phyloP scores from a whole-genome alignment of 92 coral and sea anemone species.

The Phenganax subtilis region DNA sequence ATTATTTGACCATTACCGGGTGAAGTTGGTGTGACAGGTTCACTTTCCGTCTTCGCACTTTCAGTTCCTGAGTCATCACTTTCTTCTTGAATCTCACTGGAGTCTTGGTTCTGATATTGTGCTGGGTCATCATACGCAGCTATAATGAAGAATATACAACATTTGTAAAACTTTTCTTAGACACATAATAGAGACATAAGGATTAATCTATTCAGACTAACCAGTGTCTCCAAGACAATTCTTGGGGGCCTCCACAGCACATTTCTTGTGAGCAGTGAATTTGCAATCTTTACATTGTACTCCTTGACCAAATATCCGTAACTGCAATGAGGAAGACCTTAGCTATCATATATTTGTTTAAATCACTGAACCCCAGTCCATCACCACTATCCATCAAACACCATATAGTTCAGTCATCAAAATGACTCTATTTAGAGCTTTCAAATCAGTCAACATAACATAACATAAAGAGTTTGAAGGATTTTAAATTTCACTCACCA shows the following conservation, averaged over 20 bases:
- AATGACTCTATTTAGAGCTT: too few relatives aligned
- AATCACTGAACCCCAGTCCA: too few relatives aligned
- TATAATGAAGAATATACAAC: neutral
- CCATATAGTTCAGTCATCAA: too few relatives aligned
- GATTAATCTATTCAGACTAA: constrained; percentile 44
- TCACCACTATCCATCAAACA: too few relatives aligned
- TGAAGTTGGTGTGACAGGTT: constrained; percentile 40
- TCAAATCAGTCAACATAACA: too few relatives aligned
- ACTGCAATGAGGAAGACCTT: constrained; percentile 43
- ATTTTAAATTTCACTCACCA: constrained; percentile 56
- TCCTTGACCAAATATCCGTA: constrained; percentile 84
- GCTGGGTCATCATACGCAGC: constrained; percentile 15
- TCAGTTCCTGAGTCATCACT: constrained; percentile 72
- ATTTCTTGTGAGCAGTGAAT: constrained; percentile 83
- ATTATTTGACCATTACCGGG: constrained; percentile 9
- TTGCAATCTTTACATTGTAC: constrained; percentile 98
- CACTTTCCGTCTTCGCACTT: constrained; percentile 57
- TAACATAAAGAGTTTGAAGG: neutral
- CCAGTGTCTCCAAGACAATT: constrained; percentile 85
- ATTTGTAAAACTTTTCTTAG: neutral
- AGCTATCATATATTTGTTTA: too few relatives aligned
- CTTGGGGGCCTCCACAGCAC: constrained; percentile 83
- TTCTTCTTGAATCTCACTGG: constrained; percentile 41
- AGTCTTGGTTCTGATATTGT: constrained; percentile 2
- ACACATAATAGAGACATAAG: too few relatives aligned